Evolutionary conservation across 1,140 invertebrate genomes (phyloP).

Genomic region (Aphelenchoides besseyi): DNA sequence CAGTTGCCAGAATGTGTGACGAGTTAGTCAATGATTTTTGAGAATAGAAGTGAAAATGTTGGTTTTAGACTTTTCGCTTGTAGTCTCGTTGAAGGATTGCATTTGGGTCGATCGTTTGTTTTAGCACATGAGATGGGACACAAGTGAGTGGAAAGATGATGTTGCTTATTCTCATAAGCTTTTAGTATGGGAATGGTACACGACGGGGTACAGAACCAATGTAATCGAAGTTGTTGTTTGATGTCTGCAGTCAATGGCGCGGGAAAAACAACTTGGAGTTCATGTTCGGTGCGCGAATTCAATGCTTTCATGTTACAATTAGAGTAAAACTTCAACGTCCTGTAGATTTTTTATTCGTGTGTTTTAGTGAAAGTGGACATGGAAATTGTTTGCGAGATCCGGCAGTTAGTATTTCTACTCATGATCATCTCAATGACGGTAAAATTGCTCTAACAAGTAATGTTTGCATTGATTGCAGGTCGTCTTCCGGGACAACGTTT

Average conservation of each 20-base stretch:
- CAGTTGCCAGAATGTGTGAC: constrained; percentile 62
- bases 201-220: constrained; percentile 62
- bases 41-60: background rate
- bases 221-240: constrained; percentile 56
- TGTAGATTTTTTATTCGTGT: background rate
- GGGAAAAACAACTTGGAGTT: constrained; percentile 62
- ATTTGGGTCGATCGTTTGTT: constrained; percentile 60
- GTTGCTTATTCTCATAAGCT: background rate
- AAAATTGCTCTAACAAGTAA: no score
- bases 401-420: constrained; percentile 36
- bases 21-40: constrained; percentile 31
- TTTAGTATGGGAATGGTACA: constrained; percentile 62
- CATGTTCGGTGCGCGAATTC: constrained; percentile 61
- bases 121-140: constrained; percentile 62
- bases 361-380: constrained; percentile 59
- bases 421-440: constrained; percentile 58
- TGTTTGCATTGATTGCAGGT: no score
- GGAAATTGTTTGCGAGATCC: constrained; percentile 60
- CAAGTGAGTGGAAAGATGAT: constrained; percentile 47
- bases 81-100: constrained; percentile 57
- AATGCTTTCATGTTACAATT: constrained; percentile 61
- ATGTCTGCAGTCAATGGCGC: constrained; percentile 63
- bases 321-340: constrained; percentile 41
- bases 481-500: constrained; percentile 59
- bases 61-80: constrained; percentile 53